phyloP scores from a whole-genome alignment of 1,140 invertebrate species.

The Gonatopus flavifemur region DNA sequence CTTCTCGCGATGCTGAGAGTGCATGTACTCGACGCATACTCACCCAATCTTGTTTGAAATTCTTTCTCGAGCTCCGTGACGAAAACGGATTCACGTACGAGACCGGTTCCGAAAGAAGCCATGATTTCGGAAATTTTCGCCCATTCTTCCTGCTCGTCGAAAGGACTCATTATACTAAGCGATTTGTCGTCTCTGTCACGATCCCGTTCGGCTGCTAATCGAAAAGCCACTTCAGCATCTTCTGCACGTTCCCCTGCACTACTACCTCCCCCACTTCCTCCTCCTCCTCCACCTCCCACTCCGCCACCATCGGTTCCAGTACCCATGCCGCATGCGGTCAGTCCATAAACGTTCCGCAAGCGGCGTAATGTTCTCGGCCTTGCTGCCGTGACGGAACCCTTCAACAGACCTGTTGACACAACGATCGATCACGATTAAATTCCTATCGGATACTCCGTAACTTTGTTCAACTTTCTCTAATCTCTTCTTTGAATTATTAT shows the following conservation, averaged over 20 bases:
- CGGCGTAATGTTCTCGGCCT: constrained; percentile 74
- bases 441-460: too few species aligned
- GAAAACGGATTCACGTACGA: constrained; percentile 79
- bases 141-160: constrained; percentile 92
- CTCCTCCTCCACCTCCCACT: constrained; percentile 46
- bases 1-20: not conserved
- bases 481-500: too few species aligned
- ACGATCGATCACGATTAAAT: not conserved
- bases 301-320: constrained; percentile 42
- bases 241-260: constrained; percentile 46
- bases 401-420: constrained; percentile 69
- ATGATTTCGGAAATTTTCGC: constrained; percentile 93
- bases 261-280: constrained; percentile 8
- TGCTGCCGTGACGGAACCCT: constrained; percentile 74
- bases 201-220: constrained; percentile 35
- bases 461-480: too few species aligned
- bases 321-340: constrained; percentile 45
- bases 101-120: constrained; percentile 83
- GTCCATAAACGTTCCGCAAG: constrained; percentile 62
- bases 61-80: constrained; percentile 81
- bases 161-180: constrained; percentile 78
- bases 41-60: constrained; percentile 73
- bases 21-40: constrained; percentile 2
- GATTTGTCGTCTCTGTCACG: constrained; percentile 62
- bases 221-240: constrained; percentile 30